Evolutionary conservation across 1,140 invertebrate genomes (phyloP).

Genomic region (Aphidius ervi): DNA sequence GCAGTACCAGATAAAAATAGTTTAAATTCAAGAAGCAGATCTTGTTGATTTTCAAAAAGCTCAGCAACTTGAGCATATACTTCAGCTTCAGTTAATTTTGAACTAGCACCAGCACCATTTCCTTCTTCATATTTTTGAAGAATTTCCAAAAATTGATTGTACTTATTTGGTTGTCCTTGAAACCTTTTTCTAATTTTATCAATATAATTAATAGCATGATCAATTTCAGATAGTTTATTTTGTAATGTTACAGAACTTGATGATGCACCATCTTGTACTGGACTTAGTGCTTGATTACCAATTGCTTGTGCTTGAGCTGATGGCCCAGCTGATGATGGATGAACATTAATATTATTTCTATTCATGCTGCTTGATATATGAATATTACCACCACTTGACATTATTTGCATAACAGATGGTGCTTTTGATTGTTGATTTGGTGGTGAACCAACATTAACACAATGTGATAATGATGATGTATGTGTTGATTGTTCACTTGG

Average conservation of each 20-base stretch:
- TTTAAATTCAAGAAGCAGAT: constrained; percentile 91
- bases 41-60: constrained; percentile 96
- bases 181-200: constrained; percentile 99
- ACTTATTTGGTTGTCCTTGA: constrained; percentile 95
- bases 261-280: constrained; percentile 58
- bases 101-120: constrained; percentile 59
- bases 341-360: constrained; percentile 48
- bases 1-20: constrained; percentile 82
- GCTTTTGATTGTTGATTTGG: constrained; percentile 49
- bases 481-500: constrained; percentile 66
- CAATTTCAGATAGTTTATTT: constrained; percentile 95
- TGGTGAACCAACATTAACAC: constrained; percentile 48
- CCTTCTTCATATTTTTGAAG: constrained; percentile 98
- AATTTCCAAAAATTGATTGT: constrained; percentile 97
- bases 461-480: constrained; percentile 47
- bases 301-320: constrained; percentile 54
- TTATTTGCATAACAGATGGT: constrained; percentile 49
- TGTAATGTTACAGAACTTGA: constrained; percentile 33
- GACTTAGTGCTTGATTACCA: constrained; percentile 56
- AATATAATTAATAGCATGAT: constrained; percentile 98
- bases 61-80: constrained; percentile 93
- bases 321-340: constrained; percentile 47
- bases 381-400: constrained; percentile 32
- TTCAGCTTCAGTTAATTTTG: constrained; percentile 84
- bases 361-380: constrained; percentile 34